Conservation (phyloP, 1,140 invertebrate genomes). For the Lamellibrachia luymesi region DNA sequence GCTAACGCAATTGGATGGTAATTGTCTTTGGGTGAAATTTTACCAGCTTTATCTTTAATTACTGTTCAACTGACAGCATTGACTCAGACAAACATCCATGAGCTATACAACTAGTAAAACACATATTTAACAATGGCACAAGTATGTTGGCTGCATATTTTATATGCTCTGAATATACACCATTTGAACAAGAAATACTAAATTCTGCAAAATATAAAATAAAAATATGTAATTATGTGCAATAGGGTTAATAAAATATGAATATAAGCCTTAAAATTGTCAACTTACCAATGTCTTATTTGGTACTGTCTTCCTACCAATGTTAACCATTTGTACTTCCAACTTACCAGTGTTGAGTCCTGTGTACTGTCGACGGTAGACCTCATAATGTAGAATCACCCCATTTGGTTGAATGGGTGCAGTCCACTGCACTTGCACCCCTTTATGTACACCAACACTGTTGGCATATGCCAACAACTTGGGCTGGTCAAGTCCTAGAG, state of each 20-base stretch:
- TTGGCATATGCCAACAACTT: conserved; percentile 41
- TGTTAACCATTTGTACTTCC: not conserved
- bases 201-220: not conserved
- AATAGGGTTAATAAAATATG: too few species aligned
- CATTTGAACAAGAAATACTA: not conserved
- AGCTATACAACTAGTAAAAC: too few species aligned
- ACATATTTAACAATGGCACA: not conserved
- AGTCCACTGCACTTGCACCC: conserved; percentile 44
- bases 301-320: not conserved
- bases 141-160: not conserved
- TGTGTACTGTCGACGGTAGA: conserved; percentile 28
- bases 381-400: conserved; percentile 40
- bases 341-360: not conserved
- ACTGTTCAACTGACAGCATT: too few species aligned
- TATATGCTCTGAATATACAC: too few species aligned
- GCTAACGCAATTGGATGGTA: too few species aligned
- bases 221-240: not conserved
- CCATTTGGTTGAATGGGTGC: conserved; percentile 48
- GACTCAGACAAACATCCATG: too few species aligned
- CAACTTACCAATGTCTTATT: too few species aligned
- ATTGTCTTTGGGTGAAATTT: too few species aligned
- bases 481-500: conserved; percentile 40
- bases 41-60: too few species aligned
- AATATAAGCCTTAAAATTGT: too few species aligned
- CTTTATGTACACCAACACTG: conserved; percentile 42